Percentiles rank a stretch among this genome's conserved stretches.
These are phyloP conservation scores for Polypterus senegalus DNA, from an alignment of 2,113 vertebrate genomes.

Conservation along the genomic window DNA sequence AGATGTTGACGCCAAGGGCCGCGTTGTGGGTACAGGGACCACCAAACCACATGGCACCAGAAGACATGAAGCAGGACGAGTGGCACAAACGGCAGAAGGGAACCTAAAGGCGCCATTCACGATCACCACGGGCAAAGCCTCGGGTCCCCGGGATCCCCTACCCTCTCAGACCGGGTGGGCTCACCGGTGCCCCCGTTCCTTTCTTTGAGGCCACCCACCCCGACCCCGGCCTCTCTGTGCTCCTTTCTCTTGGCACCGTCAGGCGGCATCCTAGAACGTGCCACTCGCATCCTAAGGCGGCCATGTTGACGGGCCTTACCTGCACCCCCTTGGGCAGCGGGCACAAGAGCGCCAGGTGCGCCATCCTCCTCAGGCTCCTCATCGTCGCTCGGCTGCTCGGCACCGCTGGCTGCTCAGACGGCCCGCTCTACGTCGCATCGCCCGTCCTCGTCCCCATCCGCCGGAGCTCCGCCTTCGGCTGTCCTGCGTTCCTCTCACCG, in stretches of 20 bases:
- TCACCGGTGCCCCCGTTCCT: not conserved
- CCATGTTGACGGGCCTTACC: constrained; percentile 41
- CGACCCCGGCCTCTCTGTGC: not conserved
- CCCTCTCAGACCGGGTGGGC: not conserved
- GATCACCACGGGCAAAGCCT: not conserved
- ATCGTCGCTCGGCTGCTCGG: constrained; percentile 41
- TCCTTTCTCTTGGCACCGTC: not conserved
- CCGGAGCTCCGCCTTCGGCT: not conserved
- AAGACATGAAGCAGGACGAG: no score
- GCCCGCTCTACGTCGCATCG: not conserved
- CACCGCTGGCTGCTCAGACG: no score
- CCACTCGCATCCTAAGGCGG: no score
- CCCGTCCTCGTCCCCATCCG: not conserved
- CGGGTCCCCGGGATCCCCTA: not conserved
- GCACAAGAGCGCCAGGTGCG: constrained; percentile 74
- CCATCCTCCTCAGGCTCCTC: constrained; percentile 66
- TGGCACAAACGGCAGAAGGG: no score
- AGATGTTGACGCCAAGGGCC: no score
- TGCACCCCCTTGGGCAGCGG: constrained; percentile 75
- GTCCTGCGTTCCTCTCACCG: no score
- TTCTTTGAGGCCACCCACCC: not conserved
- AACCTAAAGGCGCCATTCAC: no score
- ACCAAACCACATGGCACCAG: no score
- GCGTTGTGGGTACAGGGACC: no score
- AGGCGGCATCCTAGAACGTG: not conserved